Percentiles rank a stretch among this genome's conserved stretches.
Conservation (phyloP, 2,113 vertebrate genomes). For the Mustela nigripes region DNA sequence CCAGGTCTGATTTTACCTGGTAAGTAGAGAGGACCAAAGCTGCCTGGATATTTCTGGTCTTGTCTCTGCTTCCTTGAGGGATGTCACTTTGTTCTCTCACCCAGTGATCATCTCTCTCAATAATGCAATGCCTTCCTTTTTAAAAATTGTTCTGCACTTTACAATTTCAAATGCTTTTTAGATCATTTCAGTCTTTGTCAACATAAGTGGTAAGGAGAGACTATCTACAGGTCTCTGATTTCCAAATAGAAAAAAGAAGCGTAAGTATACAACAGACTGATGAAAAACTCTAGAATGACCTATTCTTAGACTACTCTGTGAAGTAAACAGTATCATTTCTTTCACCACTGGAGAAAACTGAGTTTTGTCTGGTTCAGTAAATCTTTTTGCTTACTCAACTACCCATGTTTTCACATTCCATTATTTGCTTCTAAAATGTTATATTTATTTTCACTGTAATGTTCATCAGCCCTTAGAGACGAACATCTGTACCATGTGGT, state of each 20-base stretch:
- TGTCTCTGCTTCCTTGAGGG: background rate
- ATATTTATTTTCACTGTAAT: background rate
- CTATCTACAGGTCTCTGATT: background rate
- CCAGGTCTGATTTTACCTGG: background rate
- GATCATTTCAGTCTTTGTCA: background rate
- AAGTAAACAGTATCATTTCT: background rate
- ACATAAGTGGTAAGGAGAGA: background rate
- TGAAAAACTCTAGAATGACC: background rate
- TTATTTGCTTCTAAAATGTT: background rate
- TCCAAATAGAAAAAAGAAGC: background rate
- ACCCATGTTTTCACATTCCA: background rate
- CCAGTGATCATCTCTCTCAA: background rate
- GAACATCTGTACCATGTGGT: background rate
- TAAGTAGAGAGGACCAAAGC: background rate
- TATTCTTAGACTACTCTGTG: background rate
- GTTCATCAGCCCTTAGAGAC: background rate
- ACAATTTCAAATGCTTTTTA: background rate
- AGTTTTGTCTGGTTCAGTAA: background rate
- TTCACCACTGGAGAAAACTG: background rate
- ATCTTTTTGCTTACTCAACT: background rate
- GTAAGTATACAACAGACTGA: background rate
- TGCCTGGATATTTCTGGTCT: background rate
- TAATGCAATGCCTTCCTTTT: background rate
- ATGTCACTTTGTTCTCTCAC: background rate
- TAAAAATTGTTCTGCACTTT: background rate